Percentiles rank a stretch among this genome's conserved stretches.
These are phyloP conservation scores for Myiotriccus ornatus DNA, from an alignment of 2,797 vertebrate species.

Conservation along the genomic window DNA sequence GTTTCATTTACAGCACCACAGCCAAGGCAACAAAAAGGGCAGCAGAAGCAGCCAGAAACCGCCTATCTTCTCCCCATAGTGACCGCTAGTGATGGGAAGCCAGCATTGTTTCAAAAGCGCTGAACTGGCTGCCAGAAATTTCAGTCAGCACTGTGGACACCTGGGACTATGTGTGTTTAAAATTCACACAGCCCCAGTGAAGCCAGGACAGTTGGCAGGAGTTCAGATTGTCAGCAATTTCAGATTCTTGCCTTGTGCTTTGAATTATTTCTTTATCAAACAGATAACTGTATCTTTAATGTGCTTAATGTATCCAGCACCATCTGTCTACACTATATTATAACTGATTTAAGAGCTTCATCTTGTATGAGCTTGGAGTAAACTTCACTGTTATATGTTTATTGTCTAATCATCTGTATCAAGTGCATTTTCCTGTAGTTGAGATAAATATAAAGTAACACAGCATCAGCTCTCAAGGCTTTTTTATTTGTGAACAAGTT, in stretches of 20 bases:
- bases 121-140: constrained; percentile 35
- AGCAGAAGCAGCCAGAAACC: constrained; percentile 39
- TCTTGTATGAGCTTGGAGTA: not conserved
- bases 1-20: not conserved
- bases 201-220: constrained; percentile 18
- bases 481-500: not conserved
- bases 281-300: constrained; percentile 24
- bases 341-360: not conserved
- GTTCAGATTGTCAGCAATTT: constrained; percentile 53
- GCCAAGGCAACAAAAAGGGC: constrained; percentile 48
- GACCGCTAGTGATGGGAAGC: constrained; percentile 42
- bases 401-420: not conserved
- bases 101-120: constrained; percentile 30
- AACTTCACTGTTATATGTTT: not conserved
- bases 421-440: not conserved
- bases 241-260: constrained; percentile 41
- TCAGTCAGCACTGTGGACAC: constrained; percentile 35
- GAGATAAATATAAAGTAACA: not conserved
- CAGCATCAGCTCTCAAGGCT: not conserved
- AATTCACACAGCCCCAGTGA: constrained; percentile 20
- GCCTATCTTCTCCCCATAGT: constrained; percentile 30
- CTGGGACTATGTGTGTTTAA: constrained; percentile 49
- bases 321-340: not conserved
- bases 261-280: constrained; percentile 50
- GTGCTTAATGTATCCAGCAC: not conserved